Conservation (phyloP, 2,113 vertebrate genomes). For the Tichodroma muraria region DNA sequence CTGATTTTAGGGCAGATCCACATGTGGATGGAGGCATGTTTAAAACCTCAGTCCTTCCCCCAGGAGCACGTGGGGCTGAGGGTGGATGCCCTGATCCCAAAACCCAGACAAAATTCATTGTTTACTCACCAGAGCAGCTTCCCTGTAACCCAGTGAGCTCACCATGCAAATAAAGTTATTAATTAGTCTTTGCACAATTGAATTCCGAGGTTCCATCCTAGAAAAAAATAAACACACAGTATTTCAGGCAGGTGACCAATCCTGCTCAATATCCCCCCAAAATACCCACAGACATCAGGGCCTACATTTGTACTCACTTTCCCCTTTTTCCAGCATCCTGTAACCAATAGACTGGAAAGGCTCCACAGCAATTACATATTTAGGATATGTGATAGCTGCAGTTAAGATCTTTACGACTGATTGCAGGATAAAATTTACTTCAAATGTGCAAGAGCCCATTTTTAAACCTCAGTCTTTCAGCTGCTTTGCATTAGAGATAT, state of each 20-base stretch:
- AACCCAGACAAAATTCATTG: neutral
- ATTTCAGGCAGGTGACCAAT: neutral
- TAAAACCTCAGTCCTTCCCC: neutral
- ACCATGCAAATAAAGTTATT: neutral
- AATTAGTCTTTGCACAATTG: neutral
- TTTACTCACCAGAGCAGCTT: neutral
- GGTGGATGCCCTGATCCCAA: neutral
- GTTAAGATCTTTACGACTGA: slow-evolving; percentile 49
- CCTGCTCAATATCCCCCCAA: neutral
- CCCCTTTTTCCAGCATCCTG: neutral
- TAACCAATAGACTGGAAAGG: slow-evolving; percentile 38
- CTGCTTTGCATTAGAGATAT: slow-evolving; percentile 49
- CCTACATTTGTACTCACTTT: neutral
- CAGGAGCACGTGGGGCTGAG: fast-evolving
- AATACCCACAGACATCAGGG: neutral
- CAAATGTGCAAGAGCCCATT: slow-evolving; percentile 49
- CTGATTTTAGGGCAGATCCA: neutral
- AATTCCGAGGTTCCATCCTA: neutral
- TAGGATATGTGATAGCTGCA: slow-evolving; percentile 43
- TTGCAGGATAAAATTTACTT: slow-evolving; percentile 55
- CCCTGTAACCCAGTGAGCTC: neutral
- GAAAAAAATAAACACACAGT: fast-evolving
- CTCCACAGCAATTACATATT: slow-evolving; percentile 44
- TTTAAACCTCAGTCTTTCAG: slow-evolving; percentile 26
- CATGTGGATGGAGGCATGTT: fast-evolving